A percentile compares a stretch with the other conserved stretches of the same genome.
phyloP scores from a whole-genome alignment of 2,888 invertebrate species.

The Eucriotettix oculatus region DNA sequence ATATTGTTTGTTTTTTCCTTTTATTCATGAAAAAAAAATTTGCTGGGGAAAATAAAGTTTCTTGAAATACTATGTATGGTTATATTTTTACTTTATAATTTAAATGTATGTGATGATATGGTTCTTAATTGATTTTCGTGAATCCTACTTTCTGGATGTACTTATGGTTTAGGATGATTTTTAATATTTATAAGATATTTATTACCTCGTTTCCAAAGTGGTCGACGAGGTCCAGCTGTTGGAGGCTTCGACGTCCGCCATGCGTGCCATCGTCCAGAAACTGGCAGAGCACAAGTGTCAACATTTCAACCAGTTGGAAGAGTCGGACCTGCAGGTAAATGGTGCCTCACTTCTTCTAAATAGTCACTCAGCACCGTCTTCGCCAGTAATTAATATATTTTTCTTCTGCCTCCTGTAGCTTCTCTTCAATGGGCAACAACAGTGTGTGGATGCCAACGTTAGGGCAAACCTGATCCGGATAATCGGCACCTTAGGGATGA shows the following conservation, averaged over 20 bases:
- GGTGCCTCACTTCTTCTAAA: neutral
- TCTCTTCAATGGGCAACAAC: too few species aligned
- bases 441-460: too few species aligned
- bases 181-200: too few species aligned
- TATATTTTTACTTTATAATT: neutral
- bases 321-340: constrained; percentile 37
- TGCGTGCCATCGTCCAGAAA: constrained; percentile 56
- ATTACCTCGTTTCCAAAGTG: too few species aligned
- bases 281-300: constrained; percentile 32
- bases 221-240: constrained; percentile 26
- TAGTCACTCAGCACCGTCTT: neutral
- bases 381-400: neutral
- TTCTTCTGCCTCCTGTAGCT: too few species aligned
- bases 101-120: neutral
- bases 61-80: neutral
- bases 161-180: too few species aligned
- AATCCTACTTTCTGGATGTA: too few species aligned
- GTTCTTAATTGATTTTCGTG: neutral
- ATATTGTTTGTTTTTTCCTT: neutral
- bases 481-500: too few species aligned
- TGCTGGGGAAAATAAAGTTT: too few species aligned
- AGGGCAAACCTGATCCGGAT: too few species aligned
- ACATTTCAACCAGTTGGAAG: constrained; percentile 36
- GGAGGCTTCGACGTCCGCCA: constrained; percentile 54
- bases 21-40: neutral